Conservation (phyloP, 2,113 vertebrate genomes). For the Alouatta palliata region DNA sequence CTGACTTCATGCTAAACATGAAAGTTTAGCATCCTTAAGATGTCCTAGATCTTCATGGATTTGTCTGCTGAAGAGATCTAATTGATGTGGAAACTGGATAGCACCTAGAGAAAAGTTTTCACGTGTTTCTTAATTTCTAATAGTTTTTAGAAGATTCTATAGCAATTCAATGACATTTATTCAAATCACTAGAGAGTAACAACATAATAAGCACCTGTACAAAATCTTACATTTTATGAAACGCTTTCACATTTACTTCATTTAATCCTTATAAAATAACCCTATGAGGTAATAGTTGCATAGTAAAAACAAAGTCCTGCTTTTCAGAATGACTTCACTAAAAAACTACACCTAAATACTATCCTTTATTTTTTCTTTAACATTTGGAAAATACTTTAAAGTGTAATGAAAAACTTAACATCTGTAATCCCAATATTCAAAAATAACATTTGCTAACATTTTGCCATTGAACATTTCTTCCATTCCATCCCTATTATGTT, state of each 20-base stretch:
- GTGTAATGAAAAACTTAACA: conserved; percentile 33
- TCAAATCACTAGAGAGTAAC: background rate
- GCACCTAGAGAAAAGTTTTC: background rate
- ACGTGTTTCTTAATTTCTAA: conserved; percentile 9
- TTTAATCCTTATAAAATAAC: background rate
- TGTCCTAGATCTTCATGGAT: too few species aligned
- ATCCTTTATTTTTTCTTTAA: background rate
- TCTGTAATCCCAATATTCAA: conserved; percentile 19
- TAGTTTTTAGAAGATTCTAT: background rate
- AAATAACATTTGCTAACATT: background rate
- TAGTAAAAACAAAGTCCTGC: background rate
- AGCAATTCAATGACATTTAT: conserved; percentile 29
- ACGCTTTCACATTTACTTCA: background rate
- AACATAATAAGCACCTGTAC: background rate
- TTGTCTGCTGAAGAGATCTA: background rate
- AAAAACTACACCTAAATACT: background rate
- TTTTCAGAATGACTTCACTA: conserved; percentile 28
- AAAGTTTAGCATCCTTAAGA: too few species aligned
- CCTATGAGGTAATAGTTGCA: background rate
- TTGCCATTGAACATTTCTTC: background rate
- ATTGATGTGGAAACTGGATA: background rate
- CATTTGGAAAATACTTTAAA: conserved; percentile 31
- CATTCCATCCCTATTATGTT: background rate
- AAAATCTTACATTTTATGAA: background rate
- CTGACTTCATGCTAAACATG: background rate